A percentile compares a stretch with the other conserved stretches of the same genome.
phyloP scores from a whole-genome alignment of 1,140 invertebrate species.

The Asobara japonica region DNA sequence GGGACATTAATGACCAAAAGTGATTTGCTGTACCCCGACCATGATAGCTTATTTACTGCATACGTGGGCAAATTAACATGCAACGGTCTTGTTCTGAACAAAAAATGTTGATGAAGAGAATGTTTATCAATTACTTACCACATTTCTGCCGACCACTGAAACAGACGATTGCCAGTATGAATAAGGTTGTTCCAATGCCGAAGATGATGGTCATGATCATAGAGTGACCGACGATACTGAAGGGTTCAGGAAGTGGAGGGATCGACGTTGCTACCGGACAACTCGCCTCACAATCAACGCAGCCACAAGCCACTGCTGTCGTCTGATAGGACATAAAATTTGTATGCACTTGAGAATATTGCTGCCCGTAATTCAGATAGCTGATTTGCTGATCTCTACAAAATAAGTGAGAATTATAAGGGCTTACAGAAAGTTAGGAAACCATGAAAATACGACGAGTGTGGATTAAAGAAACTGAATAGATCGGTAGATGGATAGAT shows the following conservation, averaged over 20 bases:
- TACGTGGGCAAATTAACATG: background rate
- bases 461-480: too few species aligned
- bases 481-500: too few species aligned
- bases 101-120: background rate
- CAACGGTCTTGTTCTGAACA: background rate
- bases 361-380: too few species aligned
- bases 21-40: background rate
- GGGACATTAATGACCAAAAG: background rate
- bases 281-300: conserved; percentile 85
- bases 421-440: too few species aligned
- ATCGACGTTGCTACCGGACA: conserved; percentile 79
- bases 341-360: too few species aligned
- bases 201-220: conserved; percentile 84
- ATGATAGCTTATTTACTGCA: background rate
- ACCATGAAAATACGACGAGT: too few species aligned
- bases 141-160: conserved; percentile 62
- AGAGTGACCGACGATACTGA: conserved; percentile 74
- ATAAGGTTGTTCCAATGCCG: conserved; percentile 73
- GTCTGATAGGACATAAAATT: conserved; percentile 60
- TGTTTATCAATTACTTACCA: conserved; percentile 48
- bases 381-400: too few species aligned
- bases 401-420: too few species aligned
- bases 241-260: conserved; percentile 73
- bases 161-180: conserved; percentile 72
- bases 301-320: conserved; percentile 80